A percentile compares a stretch with the other conserved stretches of the same genome.
phyloP scores from a whole-genome alignment of 2,797 vertebrate genomes.

The Phataginus tricuspis region DNA sequence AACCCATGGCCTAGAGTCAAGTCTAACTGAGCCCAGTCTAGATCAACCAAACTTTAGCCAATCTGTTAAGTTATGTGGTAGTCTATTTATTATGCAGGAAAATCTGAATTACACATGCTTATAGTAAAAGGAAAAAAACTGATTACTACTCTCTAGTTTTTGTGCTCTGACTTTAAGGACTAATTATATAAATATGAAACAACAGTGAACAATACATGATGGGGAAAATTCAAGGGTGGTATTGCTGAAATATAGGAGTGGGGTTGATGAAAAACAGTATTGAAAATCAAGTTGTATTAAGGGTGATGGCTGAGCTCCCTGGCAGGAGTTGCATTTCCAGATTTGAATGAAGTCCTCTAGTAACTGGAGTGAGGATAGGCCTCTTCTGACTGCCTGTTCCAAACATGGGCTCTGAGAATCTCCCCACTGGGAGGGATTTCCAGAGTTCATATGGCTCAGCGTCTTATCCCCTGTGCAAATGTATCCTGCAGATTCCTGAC shows the following conservation, averaged over 20 bases:
- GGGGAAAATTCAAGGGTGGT: neutral
- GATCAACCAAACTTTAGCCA: neutral
- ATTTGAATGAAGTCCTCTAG: neutral
- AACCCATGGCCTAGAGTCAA: neutral
- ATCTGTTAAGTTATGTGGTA: neutral
- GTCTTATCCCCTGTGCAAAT: neutral
- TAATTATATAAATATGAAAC: neutral
- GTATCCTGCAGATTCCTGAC: neutral
- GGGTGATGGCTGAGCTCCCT: neutral
- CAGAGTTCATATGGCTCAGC: neutral
- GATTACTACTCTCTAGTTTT: neutral
- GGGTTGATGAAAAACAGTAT: neutral
- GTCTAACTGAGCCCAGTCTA: neutral
- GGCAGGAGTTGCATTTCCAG: slow-evolving; percentile 24
- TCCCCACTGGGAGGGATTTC: neutral
- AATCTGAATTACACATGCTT: neutral
- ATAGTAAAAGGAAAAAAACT: neutral
- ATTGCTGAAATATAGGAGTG: neutral
- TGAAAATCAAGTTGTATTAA: neutral
- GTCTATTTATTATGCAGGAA: neutral
- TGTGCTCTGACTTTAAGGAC: slow-evolving; percentile 13
- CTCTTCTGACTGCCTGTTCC: neutral
- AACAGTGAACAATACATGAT: neutral
- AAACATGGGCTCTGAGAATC: neutral
- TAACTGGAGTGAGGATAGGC: neutral